Evolutionary conservation across 2,113 vertebrate genomes (phyloP).

Genomic region (Orientallactaga bullata): DNA sequence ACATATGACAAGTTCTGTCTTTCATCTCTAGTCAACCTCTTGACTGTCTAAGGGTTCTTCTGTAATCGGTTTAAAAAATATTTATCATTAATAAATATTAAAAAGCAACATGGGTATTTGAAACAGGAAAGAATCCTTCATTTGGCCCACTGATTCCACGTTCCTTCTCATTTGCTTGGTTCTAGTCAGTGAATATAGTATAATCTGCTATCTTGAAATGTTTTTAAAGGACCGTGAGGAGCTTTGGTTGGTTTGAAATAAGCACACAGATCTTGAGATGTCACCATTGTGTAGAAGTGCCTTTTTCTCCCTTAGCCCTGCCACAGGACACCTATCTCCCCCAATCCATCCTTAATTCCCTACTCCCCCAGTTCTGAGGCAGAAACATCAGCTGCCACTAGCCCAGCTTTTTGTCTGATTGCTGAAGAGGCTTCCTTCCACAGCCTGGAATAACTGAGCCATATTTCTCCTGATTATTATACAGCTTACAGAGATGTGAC

Average conservation of each 20-base stretch:
- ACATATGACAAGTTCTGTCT: constrained; percentile 82
- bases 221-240: not conserved
- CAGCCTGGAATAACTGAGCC: constrained; percentile 62
- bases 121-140: not conserved
- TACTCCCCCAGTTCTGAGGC: constrained; percentile 12
- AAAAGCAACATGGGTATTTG: constrained; percentile 57
- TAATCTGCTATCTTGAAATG: constrained; percentile 19
- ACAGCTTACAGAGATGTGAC: constrained; percentile 70
- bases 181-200: constrained; percentile 3
- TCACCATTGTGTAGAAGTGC: not conserved
- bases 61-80: constrained; percentile 80
- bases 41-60: constrained; percentile 70
- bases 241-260: not conserved
- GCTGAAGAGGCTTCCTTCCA: constrained; percentile 57
- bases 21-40: constrained; percentile 82
- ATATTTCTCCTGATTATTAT: constrained; percentile 59
- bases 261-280: not conserved
- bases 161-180: not conserved
- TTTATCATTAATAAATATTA: constrained; percentile 79
- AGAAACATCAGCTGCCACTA: constrained; percentile 37
- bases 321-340: not conserved
- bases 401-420: constrained; percentile 81
- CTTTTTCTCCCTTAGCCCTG: constrained; percentile 20
- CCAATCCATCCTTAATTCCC: not conserved
- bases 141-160: not conserved